Evolutionary conservation across 2,797 vertebrate genomes (phyloP).

Genomic region (Diplodus puntazzo): DNA sequence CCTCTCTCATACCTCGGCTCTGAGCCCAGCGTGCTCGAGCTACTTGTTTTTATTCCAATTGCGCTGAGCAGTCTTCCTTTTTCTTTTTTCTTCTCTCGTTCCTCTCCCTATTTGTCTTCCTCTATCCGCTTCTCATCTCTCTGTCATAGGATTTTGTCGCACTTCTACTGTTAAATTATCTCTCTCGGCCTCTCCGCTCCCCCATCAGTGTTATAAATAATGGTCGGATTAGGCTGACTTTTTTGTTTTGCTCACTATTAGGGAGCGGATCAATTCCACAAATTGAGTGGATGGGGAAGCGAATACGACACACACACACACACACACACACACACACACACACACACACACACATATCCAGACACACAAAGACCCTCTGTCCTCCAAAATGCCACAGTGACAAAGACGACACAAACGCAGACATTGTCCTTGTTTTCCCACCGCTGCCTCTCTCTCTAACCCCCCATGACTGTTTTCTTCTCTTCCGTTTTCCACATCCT

Average conservation of each 20-base stretch:
- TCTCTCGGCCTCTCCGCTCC: slow-evolving; percentile 21
- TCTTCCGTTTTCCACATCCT: slow-evolving; percentile 61
- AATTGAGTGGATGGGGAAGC: slow-evolving; percentile 74
- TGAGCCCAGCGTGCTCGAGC: slow-evolving; percentile 17
- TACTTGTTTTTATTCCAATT: slow-evolving; percentile 39
- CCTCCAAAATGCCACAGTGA: slow-evolving; percentile 69
- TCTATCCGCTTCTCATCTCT: slow-evolving; percentile 42
- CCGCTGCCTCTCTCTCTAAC: slow-evolving; percentile 27
- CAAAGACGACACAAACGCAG: slow-evolving; percentile 68
- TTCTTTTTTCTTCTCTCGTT: not conserved
- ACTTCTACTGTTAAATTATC: slow-evolving; percentile 44
- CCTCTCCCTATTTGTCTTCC: slow-evolving; percentile 36
- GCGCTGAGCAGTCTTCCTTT: not conserved
- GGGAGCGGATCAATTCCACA: slow-evolving; percentile 76
- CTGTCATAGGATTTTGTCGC: slow-evolving; percentile 32
- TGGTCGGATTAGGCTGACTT: slow-evolving; percentile 66
- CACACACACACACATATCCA: slow-evolving; percentile 30
- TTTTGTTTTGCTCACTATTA: slow-evolving; percentile 75
- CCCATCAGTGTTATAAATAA: slow-evolving; percentile 64
- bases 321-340: slow-evolving; percentile 31
- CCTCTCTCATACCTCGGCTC: slow-evolving; percentile 20
- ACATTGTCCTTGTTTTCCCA: slow-evolving; percentile 66
- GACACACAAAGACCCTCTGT: slow-evolving; percentile 55
- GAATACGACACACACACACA: slow-evolving; percentile 26
- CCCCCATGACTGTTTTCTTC: slow-evolving; percentile 36